Evolutionary conservation across 2,797 vertebrate genomes (phyloP).

Genomic region (Emys orbicularis): DNA sequence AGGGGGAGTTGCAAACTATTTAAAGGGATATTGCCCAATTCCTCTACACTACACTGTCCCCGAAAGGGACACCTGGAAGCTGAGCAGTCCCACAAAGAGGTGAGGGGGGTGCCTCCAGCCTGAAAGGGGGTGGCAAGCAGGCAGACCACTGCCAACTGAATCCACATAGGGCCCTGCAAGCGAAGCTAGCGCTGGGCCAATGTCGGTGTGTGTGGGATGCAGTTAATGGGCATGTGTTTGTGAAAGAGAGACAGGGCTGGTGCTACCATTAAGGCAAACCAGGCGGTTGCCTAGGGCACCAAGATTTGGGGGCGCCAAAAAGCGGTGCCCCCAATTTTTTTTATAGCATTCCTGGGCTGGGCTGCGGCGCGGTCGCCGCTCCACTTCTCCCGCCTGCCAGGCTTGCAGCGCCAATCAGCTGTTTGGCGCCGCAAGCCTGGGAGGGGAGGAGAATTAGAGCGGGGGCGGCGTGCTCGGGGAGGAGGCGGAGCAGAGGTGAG

Average conservation of each 20-base stretch:
- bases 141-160: background rate
- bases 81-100: background rate
- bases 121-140: background rate
- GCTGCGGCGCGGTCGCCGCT: too few species aligned
- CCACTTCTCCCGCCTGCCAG: too few species aligned
- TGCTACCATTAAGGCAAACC: too few species aligned
- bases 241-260: background rate
- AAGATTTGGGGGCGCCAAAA: too few species aligned
- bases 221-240: background rate
- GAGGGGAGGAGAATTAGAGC: too few species aligned
- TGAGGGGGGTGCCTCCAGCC: background rate
- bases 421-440: too few species aligned
- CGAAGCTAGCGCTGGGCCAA: background rate
- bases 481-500: too few species aligned
- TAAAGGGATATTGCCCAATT: background rate
- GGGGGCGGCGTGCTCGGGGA: too few species aligned
- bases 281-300: too few species aligned
- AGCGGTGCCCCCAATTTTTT: too few species aligned
- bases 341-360: too few species aligned
- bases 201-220: background rate
- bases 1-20: background rate
- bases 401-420: too few species aligned
- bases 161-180: background rate
- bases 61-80: background rate
- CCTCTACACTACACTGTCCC: background rate